Conservation (phyloP, 1,140 invertebrate species). For the Penaeus chinensis region DNA sequence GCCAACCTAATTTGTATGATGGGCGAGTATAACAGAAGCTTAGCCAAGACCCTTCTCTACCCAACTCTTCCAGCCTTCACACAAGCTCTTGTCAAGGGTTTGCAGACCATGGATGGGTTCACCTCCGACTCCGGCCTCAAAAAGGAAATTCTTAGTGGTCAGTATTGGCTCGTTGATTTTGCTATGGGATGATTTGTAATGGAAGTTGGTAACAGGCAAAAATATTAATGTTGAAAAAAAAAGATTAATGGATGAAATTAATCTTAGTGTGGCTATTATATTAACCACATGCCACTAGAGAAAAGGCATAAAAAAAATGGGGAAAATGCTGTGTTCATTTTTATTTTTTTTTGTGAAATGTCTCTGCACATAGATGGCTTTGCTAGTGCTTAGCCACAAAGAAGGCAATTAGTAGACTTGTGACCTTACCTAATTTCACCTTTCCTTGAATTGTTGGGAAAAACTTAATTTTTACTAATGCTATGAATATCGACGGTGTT, state of each 20-base stretch:
- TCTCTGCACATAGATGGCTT: too few species aligned
- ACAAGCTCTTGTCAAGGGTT: conserved; percentile 76
- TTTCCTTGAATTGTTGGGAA: too few species aligned
- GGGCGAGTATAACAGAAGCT: conserved; percentile 72
- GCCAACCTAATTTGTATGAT: conserved; percentile 74
- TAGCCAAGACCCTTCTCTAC: conserved; percentile 74
- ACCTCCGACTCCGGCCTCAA: conserved; percentile 78
- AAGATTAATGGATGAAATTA: too few species aligned
- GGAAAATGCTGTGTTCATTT: not conserved
- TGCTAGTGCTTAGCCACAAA: too few species aligned
- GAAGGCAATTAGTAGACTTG: too few species aligned
- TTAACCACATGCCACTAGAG: too few species aligned
- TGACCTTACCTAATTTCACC: too few species aligned
- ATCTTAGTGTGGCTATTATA: too few species aligned
- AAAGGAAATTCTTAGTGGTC: conserved; percentile 79
- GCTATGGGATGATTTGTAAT: too few species aligned
- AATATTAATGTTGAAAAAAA: not conserved
- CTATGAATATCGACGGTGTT: too few species aligned
- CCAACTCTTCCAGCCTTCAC: conserved; percentile 80
- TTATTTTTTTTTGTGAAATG: too few species aligned
- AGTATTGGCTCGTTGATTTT: conserved; percentile 41
- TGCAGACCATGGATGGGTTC: conserved; percentile 74
- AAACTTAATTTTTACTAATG: too few species aligned
- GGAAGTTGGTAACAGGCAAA: not conserved
- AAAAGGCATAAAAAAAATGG: not conserved